Base-by-base conservation (phyloP, 2,113 vertebrate species). In the Athene noctua region DNA sequence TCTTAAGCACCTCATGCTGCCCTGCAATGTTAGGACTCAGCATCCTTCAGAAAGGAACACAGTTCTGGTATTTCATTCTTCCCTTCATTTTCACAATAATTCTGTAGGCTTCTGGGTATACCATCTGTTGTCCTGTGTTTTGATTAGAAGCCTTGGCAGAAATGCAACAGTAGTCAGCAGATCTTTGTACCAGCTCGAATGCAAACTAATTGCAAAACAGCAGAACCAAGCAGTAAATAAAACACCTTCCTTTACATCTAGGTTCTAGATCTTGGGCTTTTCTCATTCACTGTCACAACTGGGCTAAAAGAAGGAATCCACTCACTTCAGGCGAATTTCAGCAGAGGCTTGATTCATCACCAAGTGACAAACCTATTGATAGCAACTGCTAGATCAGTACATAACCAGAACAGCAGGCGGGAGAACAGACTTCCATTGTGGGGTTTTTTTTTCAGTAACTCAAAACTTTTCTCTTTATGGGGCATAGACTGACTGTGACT, bases 81-180 rank as follows among this genome's bases (percentile, higher is more conserved):
- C 49, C 29, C 71, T 83, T 73, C 17, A 63, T 89, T 91, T 82
- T 87, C 58, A 42, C 66, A 73, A 2, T 54, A 70, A 80, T 82
- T 77, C 72, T 44, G 27, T 58, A 77, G 66, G 74, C 87, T 79
- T 80, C 78, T 90, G 79, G n/a, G 42, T 30, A 12, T 73, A 38
- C 88, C 74, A 83, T 73, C 85, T 94, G 82, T 92, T 81, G 72
- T n/a, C 46, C 51, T 2, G 2, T 49, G 42, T 54, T 89, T 85
- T 73, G 29, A 80, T 80, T 66, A 82, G 73, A 92, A 86, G 55
- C 34, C 11, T 86, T 94, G 80, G 63, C 90, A 96, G 79, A 92
- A 74, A 82, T 11, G 38, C 46, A 66, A 46, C 71, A 46, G 46
- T n/a, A 77, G 58, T 92, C 79, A 92, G 81, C 71, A 95, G 75